Evolutionary conservation across 1,140 invertebrate genomes (phyloP).

Genomic region (Drosophila oshimai): DNA sequence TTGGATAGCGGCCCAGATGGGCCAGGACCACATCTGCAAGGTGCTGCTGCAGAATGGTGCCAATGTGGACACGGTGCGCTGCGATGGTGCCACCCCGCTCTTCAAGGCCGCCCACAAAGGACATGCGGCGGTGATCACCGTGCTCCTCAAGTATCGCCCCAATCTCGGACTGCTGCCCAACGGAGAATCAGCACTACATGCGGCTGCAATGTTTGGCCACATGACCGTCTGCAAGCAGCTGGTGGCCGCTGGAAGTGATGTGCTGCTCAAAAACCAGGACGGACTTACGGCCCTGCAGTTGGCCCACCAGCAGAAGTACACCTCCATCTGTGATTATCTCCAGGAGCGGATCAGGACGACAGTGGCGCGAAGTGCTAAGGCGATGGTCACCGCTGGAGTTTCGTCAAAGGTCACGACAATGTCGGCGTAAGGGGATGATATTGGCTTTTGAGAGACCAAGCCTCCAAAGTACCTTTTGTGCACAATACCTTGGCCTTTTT

Average conservation of each 20-base stretch:
- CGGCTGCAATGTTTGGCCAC: conserved; percentile 93
- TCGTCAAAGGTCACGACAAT: conserved; percentile 21
- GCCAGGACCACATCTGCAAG: conserved; percentile 91
- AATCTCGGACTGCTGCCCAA: conserved; percentile 92
- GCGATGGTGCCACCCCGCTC: conserved; percentile 94
- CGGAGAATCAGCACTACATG: conserved; percentile 94
- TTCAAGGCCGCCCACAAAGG: conserved; percentile 98
- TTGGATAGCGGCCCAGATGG: conserved; percentile 97
- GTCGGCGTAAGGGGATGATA: conserved; percentile 47
- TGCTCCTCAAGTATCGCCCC: conserved; percentile 92
- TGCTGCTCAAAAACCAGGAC: conserved; percentile 87
- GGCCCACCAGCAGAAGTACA: conserved; percentile 83
- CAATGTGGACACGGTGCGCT: conserved; percentile 90
- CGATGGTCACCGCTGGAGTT: conserved; percentile 30
- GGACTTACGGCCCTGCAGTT: conserved; percentile 87
- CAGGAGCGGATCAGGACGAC: conserved; percentile 64
- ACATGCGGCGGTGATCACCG: conserved; percentile 92
- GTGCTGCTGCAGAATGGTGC: conserved; percentile 90
- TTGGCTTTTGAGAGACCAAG: conserved; percentile 5
- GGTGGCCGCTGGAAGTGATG: conserved; percentile 88
- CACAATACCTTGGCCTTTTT: conserved; percentile 65
- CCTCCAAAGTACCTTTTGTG: conserved; percentile 73
- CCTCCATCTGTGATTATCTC: conserved; percentile 77
- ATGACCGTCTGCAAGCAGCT: conserved; percentile 90
- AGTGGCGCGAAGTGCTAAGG: conserved; percentile 43